phyloP scores from a whole-genome alignment of 2,888 invertebrate genomes.

The Boloria euphrosyne region DNA sequence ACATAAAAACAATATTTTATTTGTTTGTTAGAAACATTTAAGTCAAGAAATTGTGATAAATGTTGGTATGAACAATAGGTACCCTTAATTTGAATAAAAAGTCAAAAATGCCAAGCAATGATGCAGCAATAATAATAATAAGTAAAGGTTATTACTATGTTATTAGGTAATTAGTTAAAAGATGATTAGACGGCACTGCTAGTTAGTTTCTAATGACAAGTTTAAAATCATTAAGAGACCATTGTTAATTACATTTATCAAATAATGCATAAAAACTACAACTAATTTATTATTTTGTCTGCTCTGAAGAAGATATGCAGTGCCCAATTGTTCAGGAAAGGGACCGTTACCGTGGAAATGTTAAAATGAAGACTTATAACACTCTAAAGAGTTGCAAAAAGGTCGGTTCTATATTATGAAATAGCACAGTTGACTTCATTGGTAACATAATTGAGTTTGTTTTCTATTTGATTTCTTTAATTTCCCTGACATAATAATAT shows the following conservation, averaged over 20 bases:
- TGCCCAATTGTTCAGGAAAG: constrained; percentile 74
- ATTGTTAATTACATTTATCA: constrained; percentile 10
- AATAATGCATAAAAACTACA: constrained; percentile 18
- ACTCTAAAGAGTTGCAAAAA: constrained; percentile 75
- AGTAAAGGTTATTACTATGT: constrained; percentile 11
- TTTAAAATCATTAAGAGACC: constrained; percentile 16
- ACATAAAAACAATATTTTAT: too few relatives aligned
- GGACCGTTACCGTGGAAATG: constrained; percentile 67
- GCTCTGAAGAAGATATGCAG: constrained; percentile 77
- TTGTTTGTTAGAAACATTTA: too few relatives aligned
- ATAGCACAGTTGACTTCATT: constrained; percentile 52
- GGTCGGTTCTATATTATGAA: constrained; percentile 63
- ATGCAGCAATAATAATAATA: constrained; percentile 5
- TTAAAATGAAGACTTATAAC: constrained; percentile 76
- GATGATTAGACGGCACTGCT: constrained; percentile 22
- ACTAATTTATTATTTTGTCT: constrained; percentile 60
- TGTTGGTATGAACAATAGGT: too few relatives aligned
- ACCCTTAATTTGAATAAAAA: not conserved
- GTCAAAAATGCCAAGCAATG: not conserved
- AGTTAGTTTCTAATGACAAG: constrained; percentile 18
- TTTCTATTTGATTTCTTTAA: constrained; percentile 8
- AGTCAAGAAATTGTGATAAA: too few relatives aligned
- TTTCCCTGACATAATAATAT: constrained; percentile 36
- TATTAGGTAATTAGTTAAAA: constrained; percentile 27
- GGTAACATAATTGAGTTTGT: constrained; percentile 53